Evolutionary conservation across 2,113 vertebrate genomes (phyloP).

Genomic region (Tonatia bakeri): DNA sequence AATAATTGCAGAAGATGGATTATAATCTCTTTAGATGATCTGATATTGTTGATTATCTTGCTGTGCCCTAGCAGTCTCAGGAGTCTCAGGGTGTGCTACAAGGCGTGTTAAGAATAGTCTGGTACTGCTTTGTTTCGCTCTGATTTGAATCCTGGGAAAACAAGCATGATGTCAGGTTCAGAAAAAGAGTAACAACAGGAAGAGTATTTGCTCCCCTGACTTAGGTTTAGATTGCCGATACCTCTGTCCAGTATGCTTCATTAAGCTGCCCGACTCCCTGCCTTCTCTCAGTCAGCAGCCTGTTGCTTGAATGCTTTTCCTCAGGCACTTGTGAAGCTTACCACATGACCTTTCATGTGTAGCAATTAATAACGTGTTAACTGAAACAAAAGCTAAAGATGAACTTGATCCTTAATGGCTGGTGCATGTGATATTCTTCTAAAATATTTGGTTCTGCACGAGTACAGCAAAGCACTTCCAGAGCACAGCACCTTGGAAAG

Average conservation of each 20-base stretch:
- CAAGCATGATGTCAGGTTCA: constrained; percentile 72
- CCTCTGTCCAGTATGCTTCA: not conserved
- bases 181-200: constrained; percentile 76
- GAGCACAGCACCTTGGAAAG: constrained; percentile 26
- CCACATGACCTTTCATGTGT: not conserved
- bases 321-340: not conserved
- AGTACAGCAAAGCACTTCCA: not conserved
- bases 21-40: not conserved
- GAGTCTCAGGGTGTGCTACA: constrained; percentile 24
- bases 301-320: constrained; percentile 23
- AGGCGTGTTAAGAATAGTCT: constrained; percentile 57
- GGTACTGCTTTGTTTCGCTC: constrained; percentile 80
- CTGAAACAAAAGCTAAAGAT: constrained; percentile 23
- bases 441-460: not conserved
- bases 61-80: constrained; percentile 18
- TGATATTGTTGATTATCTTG: constrained; percentile 36
- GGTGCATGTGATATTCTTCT: not conserved
- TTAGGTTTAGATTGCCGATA: constrained; percentile 15
- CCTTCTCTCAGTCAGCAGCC: not conserved
- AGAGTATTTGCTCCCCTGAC: constrained; percentile 66
- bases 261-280: constrained; percentile 2
- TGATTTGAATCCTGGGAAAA: constrained; percentile 73
- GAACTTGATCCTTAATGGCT: not conserved
- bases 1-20: constrained; percentile 49
- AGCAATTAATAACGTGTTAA: constrained; percentile 6